Percentiles rank a stretch among this genome's conserved stretches.
phyloP scores from a whole-genome alignment of 2,888 invertebrate genomes.

The Netelia fuscicornis region DNA sequence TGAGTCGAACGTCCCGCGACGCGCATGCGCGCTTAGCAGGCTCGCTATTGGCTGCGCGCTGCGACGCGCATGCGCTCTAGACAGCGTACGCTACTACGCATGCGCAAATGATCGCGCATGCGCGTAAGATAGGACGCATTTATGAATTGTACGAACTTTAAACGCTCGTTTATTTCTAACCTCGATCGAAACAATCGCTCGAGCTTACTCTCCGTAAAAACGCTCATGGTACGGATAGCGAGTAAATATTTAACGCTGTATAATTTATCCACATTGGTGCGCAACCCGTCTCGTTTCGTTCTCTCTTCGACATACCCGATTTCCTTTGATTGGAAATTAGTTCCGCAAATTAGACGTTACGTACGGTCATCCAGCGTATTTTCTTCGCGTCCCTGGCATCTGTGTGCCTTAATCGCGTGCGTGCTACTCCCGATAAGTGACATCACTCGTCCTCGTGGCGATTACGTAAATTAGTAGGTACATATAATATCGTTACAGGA shows the following conservation, averaged over 20 bases:
- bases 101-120: no score
- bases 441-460: constrained; percentile 80
- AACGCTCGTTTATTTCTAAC: no score
- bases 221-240: neutral
- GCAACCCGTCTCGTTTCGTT: neutral
- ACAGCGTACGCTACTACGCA: no score
- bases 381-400: constrained; percentile 38
- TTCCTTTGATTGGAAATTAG: constrained; percentile 38
- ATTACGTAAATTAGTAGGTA: constrained; percentile 76
- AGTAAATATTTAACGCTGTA: neutral
- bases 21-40: no score
- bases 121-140: no score
- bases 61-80: no score
- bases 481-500: constrained; percentile 21
- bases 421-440: constrained; percentile 73
- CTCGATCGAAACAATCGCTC: no score
- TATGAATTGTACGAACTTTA: no score
- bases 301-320: neutral
- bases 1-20: no score
- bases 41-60: no score
- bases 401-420: constrained; percentile 35
- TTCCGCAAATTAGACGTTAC: constrained; percentile 62
- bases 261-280: neutral
- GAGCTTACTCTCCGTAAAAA: no score
- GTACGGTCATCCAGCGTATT: constrained; percentile 40